Base-by-base conservation (phyloP, 2,888 invertebrate species). In the Lithophane ornitopus region DNA sequence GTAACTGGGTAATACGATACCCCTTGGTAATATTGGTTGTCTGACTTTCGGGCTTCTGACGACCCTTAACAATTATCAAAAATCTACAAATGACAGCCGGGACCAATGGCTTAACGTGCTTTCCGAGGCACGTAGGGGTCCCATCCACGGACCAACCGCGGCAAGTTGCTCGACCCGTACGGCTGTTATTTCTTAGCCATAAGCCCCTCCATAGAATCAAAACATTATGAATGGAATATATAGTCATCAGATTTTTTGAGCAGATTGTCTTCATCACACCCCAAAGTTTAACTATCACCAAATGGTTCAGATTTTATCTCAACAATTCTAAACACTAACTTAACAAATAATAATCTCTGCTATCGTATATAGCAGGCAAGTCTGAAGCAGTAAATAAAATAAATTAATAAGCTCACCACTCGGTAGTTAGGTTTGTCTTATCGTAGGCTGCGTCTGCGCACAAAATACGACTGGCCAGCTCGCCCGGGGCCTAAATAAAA, bases 331-430 rank as follows among this genome's bases (percentile, higher is more conserved):
- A 72, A 66, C 46, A 49, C 56, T 52, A 74, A 39, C 54, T 56
- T 19, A 49, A 84, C 84, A 80, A 84, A 74, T 79, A 70, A 76
- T 70, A 41, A 75, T 82, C 77, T 59, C 11, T 59, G 52, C 69
- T 70, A 85, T 84, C 86, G 82, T 82, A 83, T 77, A 74, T 77
- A 82, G 82, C 76, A 74, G 82, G 81, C 85, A 78, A 82, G 86
- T 78, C 76, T 68, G 74, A 66, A 65, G 86, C 79, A 88, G 87
- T 92, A 91, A 91, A 91, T 89, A 90, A 89, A 89, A 89, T 89
- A 85, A 92, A 92, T 92, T 91, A 91, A 91, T 91, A 92, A 91
- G 91, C 90, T 88, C 88, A 88, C 90, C 88, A 91, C 89, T 91
- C 89, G 90, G 91, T 92, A 92, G 92, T 92, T 91, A 91, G 88